Conservation (phyloP, 2,797 vertebrate species). For the Acanthiza pusilla region DNA sequence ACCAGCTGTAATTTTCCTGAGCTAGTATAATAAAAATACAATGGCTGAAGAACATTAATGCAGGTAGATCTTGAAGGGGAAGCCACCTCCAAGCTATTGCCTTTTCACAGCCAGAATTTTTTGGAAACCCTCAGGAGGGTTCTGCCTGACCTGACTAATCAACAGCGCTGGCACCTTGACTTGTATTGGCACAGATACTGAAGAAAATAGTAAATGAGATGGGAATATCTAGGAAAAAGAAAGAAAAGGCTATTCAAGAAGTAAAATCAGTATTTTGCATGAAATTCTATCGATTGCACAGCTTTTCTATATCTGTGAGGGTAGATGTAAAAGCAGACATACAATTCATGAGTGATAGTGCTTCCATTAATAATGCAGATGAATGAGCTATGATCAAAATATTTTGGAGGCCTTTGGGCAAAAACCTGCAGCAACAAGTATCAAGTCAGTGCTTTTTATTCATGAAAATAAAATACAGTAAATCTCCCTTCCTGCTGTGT, state of each 20-base stretch:
- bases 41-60: background rate
- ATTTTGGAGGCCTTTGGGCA: background rate
- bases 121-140: background rate
- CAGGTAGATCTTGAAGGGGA: background rate
- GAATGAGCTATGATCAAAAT: background rate
- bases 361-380: background rate
- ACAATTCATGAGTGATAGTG: background rate
- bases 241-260: background rate
- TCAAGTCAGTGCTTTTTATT: background rate
- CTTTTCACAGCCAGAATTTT: background rate
- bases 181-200: background rate
- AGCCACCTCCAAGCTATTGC: background rate
- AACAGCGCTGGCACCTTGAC: rapidly evolving
- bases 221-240: background rate
- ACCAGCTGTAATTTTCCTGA: background rate
- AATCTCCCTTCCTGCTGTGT: constrained; percentile 8
- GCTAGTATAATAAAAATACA: background rate
- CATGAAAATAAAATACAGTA: constrained; percentile 1
- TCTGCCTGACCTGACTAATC: background rate
- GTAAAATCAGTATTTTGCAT: background rate
- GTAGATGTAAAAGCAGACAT: background rate
- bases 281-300: rapidly evolving
- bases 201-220: background rate
- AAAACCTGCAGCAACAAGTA: background rate
- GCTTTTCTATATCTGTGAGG: background rate